A percentile compares a stretch with the other conserved stretches of the same genome.
These are phyloP conservation scores for Hoplostethus atlanticus DNA, from an alignment of 2,797 vertebrate genomes.

Conservation along the genomic window DNA sequence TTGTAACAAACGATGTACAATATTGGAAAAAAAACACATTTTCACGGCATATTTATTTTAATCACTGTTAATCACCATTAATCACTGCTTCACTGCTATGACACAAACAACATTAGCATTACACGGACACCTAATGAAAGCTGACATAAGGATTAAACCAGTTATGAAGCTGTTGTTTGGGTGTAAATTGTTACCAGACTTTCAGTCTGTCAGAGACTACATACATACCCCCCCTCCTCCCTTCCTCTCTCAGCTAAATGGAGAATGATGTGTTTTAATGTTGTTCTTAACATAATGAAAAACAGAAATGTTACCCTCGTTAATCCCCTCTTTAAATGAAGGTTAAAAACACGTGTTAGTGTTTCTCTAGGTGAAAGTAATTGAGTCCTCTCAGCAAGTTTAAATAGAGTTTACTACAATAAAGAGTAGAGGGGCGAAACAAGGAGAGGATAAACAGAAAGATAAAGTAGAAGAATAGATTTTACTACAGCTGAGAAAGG, in stretches of 20 bases:
- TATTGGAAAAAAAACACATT: too few species aligned
- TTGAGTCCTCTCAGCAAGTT: too few species aligned
- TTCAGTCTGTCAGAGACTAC: neutral
- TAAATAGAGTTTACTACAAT: neutral
- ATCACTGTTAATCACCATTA: neutral
- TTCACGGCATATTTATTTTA: neutral
- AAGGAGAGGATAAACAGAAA: slow-evolving; percentile 28
- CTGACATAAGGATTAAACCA: neutral
- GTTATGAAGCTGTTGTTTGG: neutral
- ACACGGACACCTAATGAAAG: neutral
- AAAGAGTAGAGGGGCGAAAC: neutral
- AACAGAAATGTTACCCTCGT: too few species aligned
- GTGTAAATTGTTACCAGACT: neutral
- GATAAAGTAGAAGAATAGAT: slow-evolving; percentile 60
- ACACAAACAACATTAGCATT: neutral
- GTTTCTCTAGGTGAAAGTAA: too few species aligned
- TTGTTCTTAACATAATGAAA: neutral
- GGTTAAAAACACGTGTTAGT: too few species aligned
- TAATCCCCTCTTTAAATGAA: too few species aligned
- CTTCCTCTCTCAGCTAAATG: neutral
- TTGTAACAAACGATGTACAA: too few species aligned
- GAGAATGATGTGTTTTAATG: neutral
- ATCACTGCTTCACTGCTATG: neutral
- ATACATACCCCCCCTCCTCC: neutral
- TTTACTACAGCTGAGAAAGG: slow-evolving; percentile 59